A percentile compares a stretch with the other conserved stretches of the same genome.
These are phyloP conservation scores for Peucedramus taeniatus DNA, from an alignment of 2,113 vertebrate genomes.

Conservation along the genomic window DNA sequence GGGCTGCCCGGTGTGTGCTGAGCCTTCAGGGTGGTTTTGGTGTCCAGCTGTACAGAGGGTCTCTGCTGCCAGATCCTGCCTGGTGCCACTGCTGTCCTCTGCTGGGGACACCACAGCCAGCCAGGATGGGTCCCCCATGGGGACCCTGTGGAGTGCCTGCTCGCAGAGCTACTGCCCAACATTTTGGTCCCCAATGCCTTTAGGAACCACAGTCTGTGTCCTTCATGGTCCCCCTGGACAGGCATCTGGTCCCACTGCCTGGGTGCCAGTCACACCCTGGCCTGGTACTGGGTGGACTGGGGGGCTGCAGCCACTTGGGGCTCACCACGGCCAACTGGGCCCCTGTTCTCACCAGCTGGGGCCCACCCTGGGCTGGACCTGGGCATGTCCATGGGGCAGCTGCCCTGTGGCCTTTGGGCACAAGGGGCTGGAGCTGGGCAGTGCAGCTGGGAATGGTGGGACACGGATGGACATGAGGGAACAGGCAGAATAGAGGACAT, in stretches of 20 bases:
- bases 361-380: not conserved
- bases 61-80: not conserved
- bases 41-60: too few species aligned
- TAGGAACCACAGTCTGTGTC: not conserved
- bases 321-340: rapidly evolving
- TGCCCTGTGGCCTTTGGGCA: not conserved
- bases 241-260: not conserved
- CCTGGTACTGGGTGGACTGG: too few species aligned
- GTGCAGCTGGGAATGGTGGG: not conserved
- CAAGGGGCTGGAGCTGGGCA: not conserved
- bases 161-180: not conserved
- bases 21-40: not conserved
- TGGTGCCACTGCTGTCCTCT: not conserved
- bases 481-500: not conserved
- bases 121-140: not conserved
- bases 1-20: not conserved
- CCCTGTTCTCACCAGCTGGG: rapidly evolving
- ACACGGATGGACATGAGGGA: not conserved
- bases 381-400: rapidly evolving
- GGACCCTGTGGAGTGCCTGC: not conserved
- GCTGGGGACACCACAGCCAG: rapidly evolving
- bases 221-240: too few species aligned
- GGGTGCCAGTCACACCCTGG: not conserved
- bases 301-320: not conserved
- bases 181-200: not conserved